These are phyloP conservation scores for Hycleus phaleratus DNA, from an alignment of 1,140 invertebrate genomes.

Conservation along the genomic window DNA sequence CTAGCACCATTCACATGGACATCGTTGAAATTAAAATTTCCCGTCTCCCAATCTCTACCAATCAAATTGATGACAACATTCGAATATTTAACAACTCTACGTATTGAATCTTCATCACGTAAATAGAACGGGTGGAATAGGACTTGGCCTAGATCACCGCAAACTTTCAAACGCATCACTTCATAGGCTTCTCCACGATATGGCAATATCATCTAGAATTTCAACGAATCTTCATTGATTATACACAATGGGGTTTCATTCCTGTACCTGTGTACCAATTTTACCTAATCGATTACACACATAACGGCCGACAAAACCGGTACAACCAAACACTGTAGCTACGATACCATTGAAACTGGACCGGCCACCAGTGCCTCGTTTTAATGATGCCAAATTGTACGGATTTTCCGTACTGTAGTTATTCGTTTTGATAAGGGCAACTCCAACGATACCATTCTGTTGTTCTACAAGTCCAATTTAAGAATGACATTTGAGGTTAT, in stretches of 20 bases:
- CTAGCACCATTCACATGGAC: constrained; percentile 69
- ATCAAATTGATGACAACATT: constrained; percentile 97
- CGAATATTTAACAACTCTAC: constrained; percentile 85
- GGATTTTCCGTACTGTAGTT: constrained; percentile 5
- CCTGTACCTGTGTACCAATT: constrained; percentile 67
- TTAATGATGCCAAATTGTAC: constrained; percentile 55
- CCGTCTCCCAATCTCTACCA: constrained; percentile 86
- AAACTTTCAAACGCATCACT: constrained; percentile 66
- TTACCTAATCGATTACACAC: constrained; percentile 86
- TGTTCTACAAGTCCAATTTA: not conserved
- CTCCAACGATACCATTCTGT: constrained; percentile 4
- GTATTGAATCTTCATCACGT: constrained; percentile 80
- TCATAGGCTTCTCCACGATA: constrained; percentile 83
- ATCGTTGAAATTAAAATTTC: constrained; percentile 77
- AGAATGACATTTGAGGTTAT: constrained; percentile 3
- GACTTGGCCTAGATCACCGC: constrained; percentile 94
- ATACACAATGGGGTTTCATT: not conserved
- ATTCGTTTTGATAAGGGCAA: constrained; percentile 1
- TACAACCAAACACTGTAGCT: constrained; percentile 92
- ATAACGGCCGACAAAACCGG: constrained; percentile 79
- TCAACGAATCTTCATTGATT: not conserved
- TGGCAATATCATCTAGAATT: constrained; percentile 75
- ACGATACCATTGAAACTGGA: constrained; percentile 95
- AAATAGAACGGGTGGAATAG: constrained; percentile 81
- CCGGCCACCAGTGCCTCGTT: constrained; percentile 86